Evolutionary conservation across 1,140 invertebrate species (phyloP).

Genomic region (Rhagoletis zephyria): DNA sequence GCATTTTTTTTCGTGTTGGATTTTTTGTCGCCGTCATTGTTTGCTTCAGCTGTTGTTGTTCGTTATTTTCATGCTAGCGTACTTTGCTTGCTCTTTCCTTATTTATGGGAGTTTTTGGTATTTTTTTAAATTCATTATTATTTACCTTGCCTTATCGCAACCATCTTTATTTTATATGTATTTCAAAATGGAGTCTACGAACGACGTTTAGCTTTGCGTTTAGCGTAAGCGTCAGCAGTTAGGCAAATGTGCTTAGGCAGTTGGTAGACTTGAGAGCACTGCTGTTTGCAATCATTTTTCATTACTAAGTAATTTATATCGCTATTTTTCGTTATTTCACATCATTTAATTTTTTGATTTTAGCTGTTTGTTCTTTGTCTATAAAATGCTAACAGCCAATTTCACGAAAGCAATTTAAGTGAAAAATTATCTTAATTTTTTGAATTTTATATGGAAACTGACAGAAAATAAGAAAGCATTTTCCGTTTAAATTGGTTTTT

Average conservation of each 20-base stretch:
- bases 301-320: no score
- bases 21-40: neutral
- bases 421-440: no score
- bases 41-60: neutral
- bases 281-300: no score
- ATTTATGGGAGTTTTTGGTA: neutral
- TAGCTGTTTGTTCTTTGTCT: neutral
- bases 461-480: no score
- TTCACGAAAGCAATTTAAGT: no score
- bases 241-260: neutral
- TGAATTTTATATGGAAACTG: no score
- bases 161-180: conserved; percentile 37
- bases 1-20: neutral
- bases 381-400: neutral
- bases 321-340: neutral
- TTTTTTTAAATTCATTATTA: conserved; percentile 18
- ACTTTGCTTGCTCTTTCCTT: neutral
- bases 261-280: neutral
- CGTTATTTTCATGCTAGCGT: neutral
- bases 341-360: neutral
- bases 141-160: conserved; percentile 36
- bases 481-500: no score
- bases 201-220: neutral
- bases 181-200: conserved; percentile 19
- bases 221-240: neutral